phyloP scores from a whole-genome alignment of 2,113 vertebrate species.

The Odocoileus virginianus region DNA sequence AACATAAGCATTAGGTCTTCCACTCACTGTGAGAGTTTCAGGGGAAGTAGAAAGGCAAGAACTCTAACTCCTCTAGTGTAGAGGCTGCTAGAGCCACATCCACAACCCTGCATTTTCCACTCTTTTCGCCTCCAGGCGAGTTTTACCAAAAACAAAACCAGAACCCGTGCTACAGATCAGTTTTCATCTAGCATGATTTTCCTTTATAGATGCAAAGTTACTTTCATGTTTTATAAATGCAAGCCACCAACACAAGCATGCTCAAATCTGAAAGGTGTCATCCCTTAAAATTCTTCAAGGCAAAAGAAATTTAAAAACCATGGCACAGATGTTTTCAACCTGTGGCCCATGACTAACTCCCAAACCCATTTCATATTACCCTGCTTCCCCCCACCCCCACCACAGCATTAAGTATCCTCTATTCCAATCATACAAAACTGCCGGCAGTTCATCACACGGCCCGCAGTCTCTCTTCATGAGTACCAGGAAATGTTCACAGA shows the following conservation, averaged over 20 bases:
- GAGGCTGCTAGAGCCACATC: background rate
- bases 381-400: background rate
- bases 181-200: background rate
- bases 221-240: conserved; percentile 7
- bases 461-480: background rate
- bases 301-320: conserved; percentile 41
- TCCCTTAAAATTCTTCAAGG: conserved; percentile 36
- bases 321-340: background rate
- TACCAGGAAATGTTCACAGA: background rate
- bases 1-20: background rate
- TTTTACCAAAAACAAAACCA: conserved; percentile 26
- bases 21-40: background rate
- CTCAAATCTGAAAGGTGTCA: background rate
- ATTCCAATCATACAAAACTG: background rate
- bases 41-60: conserved; percentile 12
- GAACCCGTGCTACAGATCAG: background rate
- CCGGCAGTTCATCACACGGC: background rate
- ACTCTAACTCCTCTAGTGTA: background rate
- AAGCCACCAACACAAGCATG: conserved; percentile 20
- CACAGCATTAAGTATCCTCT: background rate
- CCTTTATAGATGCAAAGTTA: conserved; percentile 30
- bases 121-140: background rate
- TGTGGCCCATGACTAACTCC: background rate
- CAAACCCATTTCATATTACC: background rate
- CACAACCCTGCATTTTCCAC: background rate